Percentiles rank a stretch among this genome's conserved stretches.
These are phyloP conservation scores for Marcusenius ussheri DNA, from an alignment of 2,113 vertebrate genomes.

Conservation along the genomic window DNA sequence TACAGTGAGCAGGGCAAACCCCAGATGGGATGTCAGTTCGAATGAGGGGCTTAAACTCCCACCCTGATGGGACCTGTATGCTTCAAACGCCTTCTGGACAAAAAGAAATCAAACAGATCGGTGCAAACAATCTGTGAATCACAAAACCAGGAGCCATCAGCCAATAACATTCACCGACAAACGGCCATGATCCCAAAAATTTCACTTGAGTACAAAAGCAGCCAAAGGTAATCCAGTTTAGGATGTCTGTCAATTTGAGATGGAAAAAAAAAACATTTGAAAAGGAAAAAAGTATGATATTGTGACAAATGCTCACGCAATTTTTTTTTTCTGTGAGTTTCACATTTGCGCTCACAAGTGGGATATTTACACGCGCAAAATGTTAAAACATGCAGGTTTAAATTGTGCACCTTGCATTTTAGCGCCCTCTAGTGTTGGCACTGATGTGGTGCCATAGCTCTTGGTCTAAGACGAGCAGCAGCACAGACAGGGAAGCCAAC, in stretches of 20 bases:
- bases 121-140: neutral
- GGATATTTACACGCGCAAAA: neutral
- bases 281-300: neutral
- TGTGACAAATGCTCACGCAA: neutral
- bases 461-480: neutral
- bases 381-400: neutral
- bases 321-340: neutral
- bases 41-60: neutral
- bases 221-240: neutral
- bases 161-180: neutral
- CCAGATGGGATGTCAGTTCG: neutral
- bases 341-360: neutral
- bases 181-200: neutral
- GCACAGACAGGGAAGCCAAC: neutral
- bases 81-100: neutral
- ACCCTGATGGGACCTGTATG: neutral
- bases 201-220: neutral
- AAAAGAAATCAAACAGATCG: neutral
- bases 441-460: neutral
- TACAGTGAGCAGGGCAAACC: neutral
- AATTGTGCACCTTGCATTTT: neutral
- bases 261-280: neutral
- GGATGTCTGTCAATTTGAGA: neutral
- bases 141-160: neutral
- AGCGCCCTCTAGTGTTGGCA: neutral